Conservation (phyloP, 2,113 vertebrate genomes). For the Pygoscelis adeliae region DNA sequence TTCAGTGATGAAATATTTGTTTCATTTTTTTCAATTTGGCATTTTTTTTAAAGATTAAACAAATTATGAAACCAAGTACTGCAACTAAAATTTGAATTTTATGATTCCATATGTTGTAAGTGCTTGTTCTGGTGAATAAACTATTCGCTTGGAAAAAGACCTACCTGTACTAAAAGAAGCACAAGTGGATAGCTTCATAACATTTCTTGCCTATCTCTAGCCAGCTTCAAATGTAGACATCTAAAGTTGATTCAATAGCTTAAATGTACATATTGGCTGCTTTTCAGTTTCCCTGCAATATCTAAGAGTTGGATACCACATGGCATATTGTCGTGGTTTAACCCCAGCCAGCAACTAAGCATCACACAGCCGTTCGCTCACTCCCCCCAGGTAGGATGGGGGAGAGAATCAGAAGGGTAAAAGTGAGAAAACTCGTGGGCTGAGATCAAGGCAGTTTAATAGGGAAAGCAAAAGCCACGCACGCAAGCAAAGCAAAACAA, state of each 20-base stretch:
- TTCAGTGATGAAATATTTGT: background rate
- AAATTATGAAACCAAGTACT: background rate
- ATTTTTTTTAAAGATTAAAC: background rate
- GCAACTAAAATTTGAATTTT: background rate
- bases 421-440: background rate
- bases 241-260: background rate
- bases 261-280: background rate
- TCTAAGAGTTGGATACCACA: background rate
- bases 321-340: background rate
- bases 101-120: background rate
- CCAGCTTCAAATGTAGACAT: background rate
- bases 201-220: background rate
- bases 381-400: accelerated
- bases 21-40: background rate
- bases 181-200: background rate
- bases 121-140: background rate
- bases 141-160: background rate
- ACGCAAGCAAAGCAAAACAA: background rate
- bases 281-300: background rate
- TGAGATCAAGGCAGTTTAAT: background rate
- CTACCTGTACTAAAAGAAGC: background rate
- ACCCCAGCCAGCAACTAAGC: background rate
- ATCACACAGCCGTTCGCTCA: background rate
- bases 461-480: background rate
- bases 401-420: background rate